These are phyloP conservation scores for Cuniculus paca DNA, from an alignment of 2,797 vertebrate genomes.

Conservation along the genomic window DNA sequence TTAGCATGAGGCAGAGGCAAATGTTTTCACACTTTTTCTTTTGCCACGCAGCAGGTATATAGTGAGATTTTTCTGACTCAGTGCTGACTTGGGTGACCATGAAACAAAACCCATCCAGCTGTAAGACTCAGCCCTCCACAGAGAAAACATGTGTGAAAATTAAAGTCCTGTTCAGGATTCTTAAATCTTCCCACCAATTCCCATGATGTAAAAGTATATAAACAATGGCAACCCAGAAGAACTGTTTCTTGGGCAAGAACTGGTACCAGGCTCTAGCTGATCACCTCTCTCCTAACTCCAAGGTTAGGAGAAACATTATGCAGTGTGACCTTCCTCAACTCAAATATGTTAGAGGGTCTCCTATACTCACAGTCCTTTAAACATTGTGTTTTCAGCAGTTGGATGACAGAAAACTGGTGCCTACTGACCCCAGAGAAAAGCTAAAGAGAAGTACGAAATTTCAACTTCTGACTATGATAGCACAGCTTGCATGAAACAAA, in stretches of 20 bases:
- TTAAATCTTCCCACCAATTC: neutral
- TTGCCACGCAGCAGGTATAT: neutral
- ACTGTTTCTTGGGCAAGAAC: neutral
- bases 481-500: neutral
- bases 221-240: neutral
- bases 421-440: neutral
- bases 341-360: neutral
- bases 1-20: too few relatives aligned
- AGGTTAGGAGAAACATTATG: neutral
- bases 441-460: neutral
- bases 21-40: neutral
- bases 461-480: neutral
- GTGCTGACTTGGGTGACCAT: neutral
- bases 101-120: neutral
- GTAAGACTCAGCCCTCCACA: neutral
- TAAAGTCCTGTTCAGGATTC: neutral
- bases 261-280: neutral
- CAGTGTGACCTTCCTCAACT: neutral
- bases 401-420: neutral
- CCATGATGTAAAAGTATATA: neutral
- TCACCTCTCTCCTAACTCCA: fast-evolving
- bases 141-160: neutral
- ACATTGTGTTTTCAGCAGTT: neutral
- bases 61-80: neutral
- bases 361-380: neutral